A percentile compares a stretch with the other conserved stretches of the same genome.
Conservation (phyloP, 2,797 vertebrate genomes). For the Todus mexicanus region DNA sequence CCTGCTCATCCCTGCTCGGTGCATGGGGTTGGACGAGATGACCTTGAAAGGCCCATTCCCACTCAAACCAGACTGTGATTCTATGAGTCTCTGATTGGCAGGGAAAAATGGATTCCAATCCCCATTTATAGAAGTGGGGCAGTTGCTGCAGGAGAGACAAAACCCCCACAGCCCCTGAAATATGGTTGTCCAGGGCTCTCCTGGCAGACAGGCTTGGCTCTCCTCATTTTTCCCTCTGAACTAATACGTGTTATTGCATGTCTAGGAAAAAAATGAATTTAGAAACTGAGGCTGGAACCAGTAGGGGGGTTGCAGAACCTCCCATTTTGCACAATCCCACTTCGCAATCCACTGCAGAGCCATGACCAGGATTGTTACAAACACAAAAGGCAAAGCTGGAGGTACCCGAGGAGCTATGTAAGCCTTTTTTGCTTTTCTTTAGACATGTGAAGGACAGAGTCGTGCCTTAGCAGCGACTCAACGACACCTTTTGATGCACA, state of each 20-base stretch:
- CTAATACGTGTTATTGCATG: accelerated
- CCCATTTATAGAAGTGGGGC: accelerated
- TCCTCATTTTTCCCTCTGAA: not conserved
- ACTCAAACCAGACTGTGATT: not conserved
- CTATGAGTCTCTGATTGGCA: not conserved
- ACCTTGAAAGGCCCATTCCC: not conserved
- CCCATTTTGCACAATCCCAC: not conserved
- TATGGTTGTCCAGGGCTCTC: not conserved
- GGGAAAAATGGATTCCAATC: accelerated
- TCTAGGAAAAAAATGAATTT: not conserved
- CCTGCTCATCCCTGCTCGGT: too few relatives aligned
- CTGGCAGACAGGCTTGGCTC: not conserved
- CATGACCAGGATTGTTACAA: too few relatives aligned
- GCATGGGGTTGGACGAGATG: too few relatives aligned
- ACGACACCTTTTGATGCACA: accelerated
- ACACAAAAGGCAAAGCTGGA: not conserved
- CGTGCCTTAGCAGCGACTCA: accelerated
- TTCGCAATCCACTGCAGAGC: not conserved
- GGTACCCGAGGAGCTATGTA: not conserved
- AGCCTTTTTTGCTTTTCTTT: not conserved
- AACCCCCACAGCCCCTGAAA: too few relatives aligned
- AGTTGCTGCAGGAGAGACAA: accelerated
- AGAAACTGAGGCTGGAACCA: accelerated
- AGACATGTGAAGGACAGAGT: not conserved
- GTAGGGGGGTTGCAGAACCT: not conserved